Evolutionary conservation across 2,113 vertebrate genomes (phyloP).

Genomic region (Neopipo cinnamomea): DNA sequence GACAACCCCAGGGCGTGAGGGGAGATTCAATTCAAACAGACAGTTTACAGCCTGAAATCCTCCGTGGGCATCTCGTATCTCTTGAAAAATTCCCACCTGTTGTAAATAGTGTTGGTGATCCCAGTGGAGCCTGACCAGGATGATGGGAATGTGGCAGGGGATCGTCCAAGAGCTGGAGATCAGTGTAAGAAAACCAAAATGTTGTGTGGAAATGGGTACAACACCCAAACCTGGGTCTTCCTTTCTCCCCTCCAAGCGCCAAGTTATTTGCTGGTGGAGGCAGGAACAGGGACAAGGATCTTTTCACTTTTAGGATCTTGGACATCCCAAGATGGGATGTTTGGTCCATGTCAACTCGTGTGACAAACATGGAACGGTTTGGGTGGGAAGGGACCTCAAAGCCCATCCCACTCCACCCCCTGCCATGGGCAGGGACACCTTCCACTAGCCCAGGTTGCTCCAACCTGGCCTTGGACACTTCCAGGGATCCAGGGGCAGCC

Average conservation of each 20-base stretch:
- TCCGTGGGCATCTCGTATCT: neutral
- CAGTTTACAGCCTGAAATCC: neutral
- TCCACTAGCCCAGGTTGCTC: neutral
- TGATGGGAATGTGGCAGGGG: neutral
- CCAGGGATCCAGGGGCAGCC: neutral
- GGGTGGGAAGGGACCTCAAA: neutral
- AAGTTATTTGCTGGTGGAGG: neutral
- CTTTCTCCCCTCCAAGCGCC: neutral
- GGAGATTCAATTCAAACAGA: neutral
- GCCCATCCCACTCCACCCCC: neutral
- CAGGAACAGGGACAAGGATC: neutral
- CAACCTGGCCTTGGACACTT: neutral
- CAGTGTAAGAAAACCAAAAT: neutral
- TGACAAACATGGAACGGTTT: neutral
- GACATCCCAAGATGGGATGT: neutral
- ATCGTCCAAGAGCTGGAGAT: neutral
- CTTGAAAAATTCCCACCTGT: neutral
- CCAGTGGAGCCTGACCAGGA: neutral
- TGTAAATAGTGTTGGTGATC: rapidly evolving
- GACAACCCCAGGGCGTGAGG: rapidly evolving
- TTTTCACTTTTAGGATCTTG: neutral
- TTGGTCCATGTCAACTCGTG: rapidly evolving
- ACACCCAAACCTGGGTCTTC: neutral
- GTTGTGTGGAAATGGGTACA: neutral
- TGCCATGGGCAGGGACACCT: neutral